Percentiles rank a stretch among this genome's conserved stretches.
Evolutionary conservation across 2,888 invertebrate genomes (phyloP).

Genomic region (Cosmorhoe ocellata): DNA sequence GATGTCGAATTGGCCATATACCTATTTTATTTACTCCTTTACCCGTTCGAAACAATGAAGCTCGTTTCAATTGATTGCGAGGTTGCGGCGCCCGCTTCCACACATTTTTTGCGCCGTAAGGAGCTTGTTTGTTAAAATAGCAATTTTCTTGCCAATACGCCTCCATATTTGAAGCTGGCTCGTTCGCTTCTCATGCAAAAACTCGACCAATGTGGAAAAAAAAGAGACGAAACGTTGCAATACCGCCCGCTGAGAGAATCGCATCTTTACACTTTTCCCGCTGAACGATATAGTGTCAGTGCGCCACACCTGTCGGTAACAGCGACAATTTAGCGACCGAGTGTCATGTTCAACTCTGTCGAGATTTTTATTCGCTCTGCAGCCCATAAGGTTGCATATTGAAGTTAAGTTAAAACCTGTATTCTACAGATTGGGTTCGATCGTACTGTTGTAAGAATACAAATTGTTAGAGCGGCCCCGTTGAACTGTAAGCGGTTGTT

Average conservation of each 20-base stretch:
- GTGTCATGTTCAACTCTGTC: constrained; percentile 25
- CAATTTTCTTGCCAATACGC: constrained; percentile 63
- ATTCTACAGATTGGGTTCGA: constrained; percentile 24
- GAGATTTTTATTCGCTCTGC: constrained; percentile 21
- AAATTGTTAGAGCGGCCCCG: constrained; percentile 32
- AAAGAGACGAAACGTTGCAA: constrained; percentile 48
- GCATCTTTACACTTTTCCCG: constrained; percentile 45
- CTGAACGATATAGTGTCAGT: constrained; percentile 39
- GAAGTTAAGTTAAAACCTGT: constrained; percentile 26
- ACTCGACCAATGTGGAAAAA: constrained; percentile 49
- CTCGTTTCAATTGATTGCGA: constrained; percentile 66
- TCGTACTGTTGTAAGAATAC: constrained; percentile 33
- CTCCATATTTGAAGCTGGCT: constrained; percentile 57
- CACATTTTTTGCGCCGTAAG: constrained; percentile 59
- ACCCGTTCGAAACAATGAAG: constrained; percentile 59
- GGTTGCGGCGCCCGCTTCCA: constrained; percentile 52
- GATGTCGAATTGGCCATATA: constrained; percentile 53
- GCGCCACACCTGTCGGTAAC: constrained; percentile 38
- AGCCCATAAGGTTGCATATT: constrained; percentile 21
- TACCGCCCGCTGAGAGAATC: constrained; percentile 56
- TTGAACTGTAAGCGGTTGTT: constrained; percentile 44
- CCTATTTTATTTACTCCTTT: constrained; percentile 48
- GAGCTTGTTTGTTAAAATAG: constrained; percentile 69
- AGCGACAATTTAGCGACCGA: constrained; percentile 38
- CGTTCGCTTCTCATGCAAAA: constrained; percentile 57